Evolutionary conservation across 2,113 vertebrate genomes (phyloP).

Genomic region (Sorex araneus): DNA sequence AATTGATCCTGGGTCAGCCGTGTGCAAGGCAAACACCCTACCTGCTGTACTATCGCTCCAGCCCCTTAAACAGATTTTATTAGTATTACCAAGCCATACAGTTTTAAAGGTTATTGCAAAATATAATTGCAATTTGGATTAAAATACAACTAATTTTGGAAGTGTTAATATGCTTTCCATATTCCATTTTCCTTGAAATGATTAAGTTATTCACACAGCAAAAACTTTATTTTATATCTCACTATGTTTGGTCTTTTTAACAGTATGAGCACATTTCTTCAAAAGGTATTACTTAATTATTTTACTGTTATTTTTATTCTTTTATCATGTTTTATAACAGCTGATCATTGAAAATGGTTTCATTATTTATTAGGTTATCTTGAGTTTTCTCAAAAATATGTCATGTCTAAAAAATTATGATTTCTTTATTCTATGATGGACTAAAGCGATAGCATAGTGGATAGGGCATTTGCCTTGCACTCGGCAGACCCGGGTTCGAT

Average conservation of each 20-base stretch:
- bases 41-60: too few species aligned
- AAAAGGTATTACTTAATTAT: background rate
- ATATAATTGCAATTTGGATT: background rate
- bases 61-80: too few species aligned
- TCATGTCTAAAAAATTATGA: background rate
- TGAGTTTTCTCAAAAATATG: background rate
- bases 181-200: background rate
- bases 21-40: too few species aligned
- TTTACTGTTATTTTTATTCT: background rate
- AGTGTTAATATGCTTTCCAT: background rate
- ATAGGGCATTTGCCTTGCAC: too few species aligned
- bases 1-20: too few species aligned
- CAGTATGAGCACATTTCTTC: background rate
- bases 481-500: too few species aligned
- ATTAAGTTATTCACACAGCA: background rate
- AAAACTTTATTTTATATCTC: background rate
- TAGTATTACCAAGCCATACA: too few species aligned
- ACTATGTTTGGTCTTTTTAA: background rate
- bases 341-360: background rate
- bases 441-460: too few species aligned
- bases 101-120: too few species aligned
- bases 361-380: slow-evolving; percentile 26
- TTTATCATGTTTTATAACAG: background rate
- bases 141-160: slow-evolving; percentile 21
- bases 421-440: background rate